A percentile compares a stretch with the other conserved stretches of the same genome.
phyloP scores from a whole-genome alignment of 2,797 vertebrate species.

The Melanogrammus aeglefinus region DNA sequence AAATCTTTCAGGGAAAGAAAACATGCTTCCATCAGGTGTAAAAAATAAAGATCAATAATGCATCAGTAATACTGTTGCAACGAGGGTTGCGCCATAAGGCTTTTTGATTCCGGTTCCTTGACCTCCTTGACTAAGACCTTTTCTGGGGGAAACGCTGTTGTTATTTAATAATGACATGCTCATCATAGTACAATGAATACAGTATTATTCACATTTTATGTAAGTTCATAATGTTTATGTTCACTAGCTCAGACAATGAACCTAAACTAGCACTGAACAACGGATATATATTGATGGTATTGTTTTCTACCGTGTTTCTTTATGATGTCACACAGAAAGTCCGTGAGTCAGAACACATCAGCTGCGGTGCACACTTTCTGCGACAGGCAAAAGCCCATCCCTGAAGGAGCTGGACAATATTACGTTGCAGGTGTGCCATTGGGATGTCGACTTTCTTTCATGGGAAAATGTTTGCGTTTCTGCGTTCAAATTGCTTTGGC shows the following conservation, averaged over 20 bases:
- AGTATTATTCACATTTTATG: background rate
- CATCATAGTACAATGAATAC: background rate
- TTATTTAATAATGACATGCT: background rate
- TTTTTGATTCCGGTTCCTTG: no score
- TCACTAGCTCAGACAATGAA: background rate
- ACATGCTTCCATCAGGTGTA: no score
- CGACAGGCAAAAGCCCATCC: constrained; percentile 90
- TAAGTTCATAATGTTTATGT: background rate
- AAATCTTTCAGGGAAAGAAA: no score
- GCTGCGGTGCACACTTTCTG: constrained; percentile 94
- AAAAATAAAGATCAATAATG: no score
- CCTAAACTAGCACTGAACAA: background rate
- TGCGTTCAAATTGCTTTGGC: constrained; percentile 12
- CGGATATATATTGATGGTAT: background rate
- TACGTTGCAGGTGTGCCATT: constrained; percentile 88
- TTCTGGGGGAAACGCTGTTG: no score
- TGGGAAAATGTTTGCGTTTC: background rate
- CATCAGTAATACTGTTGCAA: no score
- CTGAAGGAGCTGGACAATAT: constrained; percentile 94
- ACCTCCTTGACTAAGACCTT: no score
- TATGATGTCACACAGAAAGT: constrained; percentile 76
- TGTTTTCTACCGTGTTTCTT: constrained; percentile 21
- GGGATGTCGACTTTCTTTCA: background rate
- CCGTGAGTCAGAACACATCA: constrained; percentile 82
- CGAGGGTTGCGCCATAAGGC: no score